Evolutionary conservation across 1,140 invertebrate species (phyloP), one percentile per base, ranked within the genome.

Genomic region (Cardiocondyla obscurior): DNA sequence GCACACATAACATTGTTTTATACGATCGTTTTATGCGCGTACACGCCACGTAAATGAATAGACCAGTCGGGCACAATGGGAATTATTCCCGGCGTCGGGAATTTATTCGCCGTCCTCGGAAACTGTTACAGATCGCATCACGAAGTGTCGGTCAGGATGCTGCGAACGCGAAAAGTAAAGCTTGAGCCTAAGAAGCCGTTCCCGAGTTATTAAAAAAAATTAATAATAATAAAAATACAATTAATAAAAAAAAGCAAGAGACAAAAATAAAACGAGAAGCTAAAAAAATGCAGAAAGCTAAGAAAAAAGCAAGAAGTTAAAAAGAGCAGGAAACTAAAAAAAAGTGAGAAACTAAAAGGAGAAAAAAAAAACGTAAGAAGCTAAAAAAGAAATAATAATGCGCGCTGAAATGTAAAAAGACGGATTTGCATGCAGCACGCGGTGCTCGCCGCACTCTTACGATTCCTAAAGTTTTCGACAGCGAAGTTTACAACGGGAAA

Each of bases 1-100:
- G 19, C 30, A 65, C 30, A 65, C 49, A 76, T 51, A 76, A 33
- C 60, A 64, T 76, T 76, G 58, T 76, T 65, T 55, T 39, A 76
- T 64, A 49, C 2, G 42, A 22, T 49, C 30, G 42, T 76, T 76
- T 76, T 76, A 76, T 76, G 19, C 8, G 14, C 30, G 12, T 22
- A 19, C 65, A 36, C 30, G 4, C 12, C 25, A 16, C 12, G 28
- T 60, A 76, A 76, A 49, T 65, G 19, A 65, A 76, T 65, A 49
- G 30, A 33, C 25, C 19, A 8, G 2, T 12, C 8, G 2, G 19
- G 36, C 28, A 36, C n/a, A 16, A 19, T 30, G 30, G 64, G 10
- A 42, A 57, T 42, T 73, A 58, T 73, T 42, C 33, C 12, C 28
- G 28, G 22, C 10, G 16, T 28, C 10, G 42, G 10, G 16, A 10